A percentile compares a stretch with the other conserved stretches of the same genome.
These are phyloP conservation scores for Netelia virgata DNA, from an alignment of 2,888 invertebrate species.

Conservation along the genomic window DNA sequence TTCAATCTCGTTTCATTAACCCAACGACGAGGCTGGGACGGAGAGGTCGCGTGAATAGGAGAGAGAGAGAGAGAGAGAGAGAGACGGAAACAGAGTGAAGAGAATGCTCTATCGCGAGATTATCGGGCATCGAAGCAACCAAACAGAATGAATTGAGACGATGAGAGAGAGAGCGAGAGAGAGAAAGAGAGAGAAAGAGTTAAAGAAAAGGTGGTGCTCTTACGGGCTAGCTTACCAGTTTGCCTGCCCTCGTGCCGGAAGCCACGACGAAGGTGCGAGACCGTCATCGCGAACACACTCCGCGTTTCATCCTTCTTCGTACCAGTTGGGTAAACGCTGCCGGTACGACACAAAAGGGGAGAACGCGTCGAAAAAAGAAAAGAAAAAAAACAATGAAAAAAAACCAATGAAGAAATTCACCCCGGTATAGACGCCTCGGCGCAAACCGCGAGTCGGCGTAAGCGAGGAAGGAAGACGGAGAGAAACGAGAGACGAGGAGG, in stretches of 20 bases:
- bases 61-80: slow-evolving; percentile 9
- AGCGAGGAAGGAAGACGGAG: slow-evolving; percentile 61
- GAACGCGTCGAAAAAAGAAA: slow-evolving; percentile 55
- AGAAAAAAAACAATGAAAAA: slow-evolving; percentile 63
- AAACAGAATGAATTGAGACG: neutral
- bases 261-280: slow-evolving; percentile 70
- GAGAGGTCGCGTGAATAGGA: neutral
- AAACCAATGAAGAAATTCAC: slow-evolving; percentile 28
- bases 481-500: slow-evolving; percentile 74
- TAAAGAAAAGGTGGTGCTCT: slow-evolving; percentile 58
- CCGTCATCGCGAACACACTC: slow-evolving; percentile 59
- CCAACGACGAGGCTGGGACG: slow-evolving; percentile 21
- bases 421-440: slow-evolving; percentile 36
- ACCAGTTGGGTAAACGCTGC: slow-evolving; percentile 56
- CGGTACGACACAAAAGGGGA: slow-evolving; percentile 74
- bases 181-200: slow-evolving; percentile 3
- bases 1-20: slow-evolving; percentile 52
- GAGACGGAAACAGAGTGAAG: neutral
- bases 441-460: slow-evolving; percentile 40
- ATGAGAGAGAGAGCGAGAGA: too few relatives aligned
- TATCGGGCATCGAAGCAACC: slow-evolving; percentile 54
- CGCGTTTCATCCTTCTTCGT: slow-evolving; percentile 42
- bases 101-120: slow-evolving; percentile 44
- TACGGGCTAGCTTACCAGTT: slow-evolving; percentile 54
- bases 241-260: slow-evolving; percentile 61